Evolutionary conservation across 2,113 vertebrate species (phyloP), one percentile per base, ranked within the genome.

Genomic region (Dicentrarchus labrax): DNA sequence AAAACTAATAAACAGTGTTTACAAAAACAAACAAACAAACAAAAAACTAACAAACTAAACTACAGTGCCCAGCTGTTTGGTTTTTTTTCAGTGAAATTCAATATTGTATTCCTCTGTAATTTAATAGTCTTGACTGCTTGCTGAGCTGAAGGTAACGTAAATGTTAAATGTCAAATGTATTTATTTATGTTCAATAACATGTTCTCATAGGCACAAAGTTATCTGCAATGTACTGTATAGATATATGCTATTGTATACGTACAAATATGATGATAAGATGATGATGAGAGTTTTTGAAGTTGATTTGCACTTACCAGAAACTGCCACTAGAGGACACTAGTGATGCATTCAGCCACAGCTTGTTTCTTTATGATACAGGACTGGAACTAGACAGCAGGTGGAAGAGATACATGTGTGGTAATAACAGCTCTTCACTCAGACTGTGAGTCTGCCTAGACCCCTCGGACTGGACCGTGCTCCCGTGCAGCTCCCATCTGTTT

Each of bases 311-410:
- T 39, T 19, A 15, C 4, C 43, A 70, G 10, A 80, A 76, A 21
- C 10, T 6, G 19, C 86, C 93, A 91, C 90, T 81, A 92, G 93
- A 87, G 85, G 89, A 39, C 85, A 80, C 38, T 83, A 51, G 57
- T 60, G 66, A 65, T 78, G 41, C 68, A 77, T 74, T 74, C 7
- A 62, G 43, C 30, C 6, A 38, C 51, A 8, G 12, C 45, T 13
- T 72, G 38, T 9, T 76, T n/a, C 19, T 8, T 56, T 59, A 9
- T 22, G 22, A 41, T 19, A 51, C 10, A 71, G 45, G 13, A n/a
- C 11, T 19, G 17, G 19, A 39, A 22, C 16, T 24, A 6, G n/a
- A 38, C 47, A 82, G 78, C 73, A 87, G 82, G 77, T 78, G 74
- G 74, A 81, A 65, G 9, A 38, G 13, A 41, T n/a, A 57, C 41